Conservation (phyloP, 2,797 vertebrate genomes). For the Trichosurus vulpecula region DNA sequence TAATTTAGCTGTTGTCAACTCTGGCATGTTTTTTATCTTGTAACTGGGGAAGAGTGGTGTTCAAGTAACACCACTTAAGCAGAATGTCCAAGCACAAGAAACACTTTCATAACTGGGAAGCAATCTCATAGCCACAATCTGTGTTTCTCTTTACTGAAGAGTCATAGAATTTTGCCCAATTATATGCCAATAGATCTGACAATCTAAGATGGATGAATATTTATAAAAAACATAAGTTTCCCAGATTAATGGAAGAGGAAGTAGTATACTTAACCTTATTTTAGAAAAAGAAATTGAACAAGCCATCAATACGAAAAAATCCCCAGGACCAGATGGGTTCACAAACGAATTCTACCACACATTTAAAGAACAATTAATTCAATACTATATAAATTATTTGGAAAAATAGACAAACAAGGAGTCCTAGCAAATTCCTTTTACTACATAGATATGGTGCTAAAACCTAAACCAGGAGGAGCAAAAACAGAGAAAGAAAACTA, state of each 20-base stretch:
- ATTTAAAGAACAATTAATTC: neutral
- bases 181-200: neutral
- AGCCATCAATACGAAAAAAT: neutral
- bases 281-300: neutral
- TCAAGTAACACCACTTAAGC: slow-evolving; percentile 45
- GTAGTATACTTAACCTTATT: neutral
- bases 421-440: neutral
- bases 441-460: neutral
- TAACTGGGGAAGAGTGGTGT: slow-evolving; percentile 18
- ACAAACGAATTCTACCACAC: neutral
- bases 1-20: slow-evolving; percentile 58
- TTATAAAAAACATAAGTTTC: neutral
- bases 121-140: neutral
- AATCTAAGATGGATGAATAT: neutral
- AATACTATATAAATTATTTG: neutral
- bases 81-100: neutral
- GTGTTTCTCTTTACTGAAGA: neutral
- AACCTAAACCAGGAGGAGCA: neutral
- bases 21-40: slow-evolving; percentile 47
- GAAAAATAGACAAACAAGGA: neutral
- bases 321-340: too few species aligned
- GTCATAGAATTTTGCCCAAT: neutral
- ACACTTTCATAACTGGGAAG: neutral
- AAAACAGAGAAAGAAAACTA: neutral
- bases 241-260: neutral